These are phyloP conservation scores for Erebia palarica DNA, from an alignment of 2,888 invertebrate species.

Conservation along the genomic window DNA sequence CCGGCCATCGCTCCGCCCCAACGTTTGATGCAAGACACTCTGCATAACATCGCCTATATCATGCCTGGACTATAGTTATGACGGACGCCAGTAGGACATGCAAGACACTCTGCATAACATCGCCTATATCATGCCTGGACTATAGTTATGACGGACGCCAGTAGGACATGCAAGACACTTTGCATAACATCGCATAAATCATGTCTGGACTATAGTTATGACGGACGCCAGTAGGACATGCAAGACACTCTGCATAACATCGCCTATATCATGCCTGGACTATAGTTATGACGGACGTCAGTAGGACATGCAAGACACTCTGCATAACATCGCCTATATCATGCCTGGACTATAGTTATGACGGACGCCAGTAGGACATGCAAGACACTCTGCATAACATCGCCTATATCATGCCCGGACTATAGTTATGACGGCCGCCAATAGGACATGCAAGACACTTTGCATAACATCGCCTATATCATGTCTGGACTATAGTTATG, in stretches of 20 bases:
- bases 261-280: slow-evolving; percentile 92
- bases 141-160: too few relatives aligned
- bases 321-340: slow-evolving; percentile 97
- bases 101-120: slow-evolving; percentile 93
- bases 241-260: slow-evolving; percentile 93
- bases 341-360: slow-evolving; percentile 85
- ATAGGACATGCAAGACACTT: slow-evolving; percentile 85
- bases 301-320: slow-evolving; percentile 85
- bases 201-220: slow-evolving; percentile 85
- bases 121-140: slow-evolving; percentile 92
- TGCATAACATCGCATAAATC: slow-evolving; percentile 97
- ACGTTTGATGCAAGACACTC: slow-evolving; percentile 83
- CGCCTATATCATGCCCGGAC: slow-evolving; percentile 92
- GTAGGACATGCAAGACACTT: slow-evolving; percentile 85
- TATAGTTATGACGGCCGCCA: too few relatives aligned
- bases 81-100: not conserved
- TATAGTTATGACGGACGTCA: too few relatives aligned
- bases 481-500: slow-evolving; percentile 85
- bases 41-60: slow-evolving; percentile 97
- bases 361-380: too few relatives aligned
- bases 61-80: slow-evolving; percentile 85
- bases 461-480: slow-evolving; percentile 97
- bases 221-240: too few relatives aligned
- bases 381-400: slow-evolving; percentile 93
- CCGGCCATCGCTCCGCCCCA: slow-evolving; percentile 86